Conservation (phyloP, 2,888 invertebrate species). For the Volucella inanis region DNA sequence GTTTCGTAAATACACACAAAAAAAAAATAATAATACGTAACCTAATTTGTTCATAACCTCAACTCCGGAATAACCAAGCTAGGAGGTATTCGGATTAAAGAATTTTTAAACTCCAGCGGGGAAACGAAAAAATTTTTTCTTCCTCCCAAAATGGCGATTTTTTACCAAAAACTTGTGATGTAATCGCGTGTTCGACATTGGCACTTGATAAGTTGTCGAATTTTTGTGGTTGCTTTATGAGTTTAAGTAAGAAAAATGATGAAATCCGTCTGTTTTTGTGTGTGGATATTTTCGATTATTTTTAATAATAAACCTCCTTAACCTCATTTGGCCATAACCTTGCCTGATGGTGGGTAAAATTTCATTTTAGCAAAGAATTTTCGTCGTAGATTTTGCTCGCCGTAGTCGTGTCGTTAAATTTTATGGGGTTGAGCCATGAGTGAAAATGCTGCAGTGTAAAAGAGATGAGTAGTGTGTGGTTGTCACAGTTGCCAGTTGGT, state of each 20-base stretch:
- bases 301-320: conserved; percentile 72
- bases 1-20: conserved; percentile 39
- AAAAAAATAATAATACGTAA: conserved; percentile 41
- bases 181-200: conserved; percentile 51
- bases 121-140: conserved; percentile 22
- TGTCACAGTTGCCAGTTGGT: background rate
- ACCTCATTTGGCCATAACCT: conserved; percentile 73
- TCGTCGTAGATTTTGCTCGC: conserved; percentile 17
- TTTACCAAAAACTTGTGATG: conserved; percentile 54
- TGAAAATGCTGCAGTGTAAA: conserved; percentile 46
- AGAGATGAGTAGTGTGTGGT: conserved; percentile 12
- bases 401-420: background rate
- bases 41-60: conserved; percentile 72
- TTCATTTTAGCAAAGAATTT: conserved; percentile 48
- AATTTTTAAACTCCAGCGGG: conserved; percentile 28
- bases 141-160: conserved; percentile 67
- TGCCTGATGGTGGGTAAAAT: conserved; percentile 33
- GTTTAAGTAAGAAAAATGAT: conserved; percentile 10
- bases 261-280: conserved; percentile 38
- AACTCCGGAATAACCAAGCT: conserved; percentile 52
- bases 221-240: background rate
- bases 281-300: conserved; percentile 31
- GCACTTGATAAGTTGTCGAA: background rate
- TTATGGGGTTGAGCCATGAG: conserved; percentile 32
- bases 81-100: conserved; percentile 21